A percentile compares a stretch with the other conserved stretches of the same genome.
phyloP scores from a whole-genome alignment of 1,140 invertebrate genomes.

The Drosophila bipectinata region DNA sequence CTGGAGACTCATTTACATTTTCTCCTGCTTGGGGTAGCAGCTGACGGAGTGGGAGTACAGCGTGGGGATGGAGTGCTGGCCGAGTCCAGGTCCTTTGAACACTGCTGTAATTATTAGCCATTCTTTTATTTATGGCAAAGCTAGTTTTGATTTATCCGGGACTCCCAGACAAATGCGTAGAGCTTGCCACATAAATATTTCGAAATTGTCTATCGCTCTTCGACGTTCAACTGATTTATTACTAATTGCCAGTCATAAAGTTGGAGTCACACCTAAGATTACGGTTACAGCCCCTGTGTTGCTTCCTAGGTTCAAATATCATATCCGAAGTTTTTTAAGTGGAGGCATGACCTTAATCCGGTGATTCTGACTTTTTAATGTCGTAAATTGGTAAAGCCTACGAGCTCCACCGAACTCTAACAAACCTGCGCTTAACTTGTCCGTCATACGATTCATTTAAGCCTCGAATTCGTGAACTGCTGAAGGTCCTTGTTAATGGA shows the following conservation, averaged over 20 bases:
- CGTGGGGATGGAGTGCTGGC: slow-evolving; percentile 7
- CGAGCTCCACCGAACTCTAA: too few species aligned
- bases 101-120: slow-evolving; percentile 69
- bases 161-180: slow-evolving; percentile 34
- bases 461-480: slow-evolving; percentile 7
- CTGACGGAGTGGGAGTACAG: not conserved
- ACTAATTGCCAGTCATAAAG: slow-evolving; percentile 35
- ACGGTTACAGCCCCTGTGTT: not conserved
- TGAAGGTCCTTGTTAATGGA: slow-evolving; percentile 24
- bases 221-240: slow-evolving; percentile 32
- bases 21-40: slow-evolving; percentile 22
- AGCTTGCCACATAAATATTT: slow-evolving; percentile 32
- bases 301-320: not conserved
- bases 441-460: slow-evolving; percentile 29
- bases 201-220: slow-evolving; percentile 20
- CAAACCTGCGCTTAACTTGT: slow-evolving; percentile 21
- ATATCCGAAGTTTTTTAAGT: not conserved
- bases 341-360: not conserved
- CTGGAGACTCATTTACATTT: slow-evolving; percentile 79
- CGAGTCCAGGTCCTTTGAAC: slow-evolving; percentile 9
- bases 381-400: not conserved
- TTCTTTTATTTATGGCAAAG: slow-evolving; percentile 74
- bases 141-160: slow-evolving; percentile 69
- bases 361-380: not conserved
- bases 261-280: slow-evolving; percentile 3